Percentiles rank a stretch among this genome's conserved stretches.
phyloP scores from a whole-genome alignment of 2,888 invertebrate species.

The Urechis unicinctus region DNA sequence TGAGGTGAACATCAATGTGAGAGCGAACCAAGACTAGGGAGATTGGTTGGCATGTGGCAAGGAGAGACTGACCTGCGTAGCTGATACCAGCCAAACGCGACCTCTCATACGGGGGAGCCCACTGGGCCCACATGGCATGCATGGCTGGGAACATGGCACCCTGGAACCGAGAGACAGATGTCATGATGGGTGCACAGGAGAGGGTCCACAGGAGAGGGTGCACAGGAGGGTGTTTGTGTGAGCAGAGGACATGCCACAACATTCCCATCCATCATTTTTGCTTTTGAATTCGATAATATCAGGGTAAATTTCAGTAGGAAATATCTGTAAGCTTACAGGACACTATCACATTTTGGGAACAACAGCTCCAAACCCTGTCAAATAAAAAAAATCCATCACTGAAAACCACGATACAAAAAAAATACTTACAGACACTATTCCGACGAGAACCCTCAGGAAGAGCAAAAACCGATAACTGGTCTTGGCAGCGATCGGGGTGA shows the following conservation, averaged over 20 bases:
- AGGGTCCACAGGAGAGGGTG: too few species aligned
- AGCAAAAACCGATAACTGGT: constrained; percentile 24
- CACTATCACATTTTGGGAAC: too few species aligned
- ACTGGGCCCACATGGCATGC: constrained; percentile 82
- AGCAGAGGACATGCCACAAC: too few species aligned
- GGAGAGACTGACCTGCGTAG: constrained; percentile 23
- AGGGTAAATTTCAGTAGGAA: too few species aligned
- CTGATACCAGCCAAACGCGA: constrained; percentile 22
- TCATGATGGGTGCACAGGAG: too few species aligned
- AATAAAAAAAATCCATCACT: too few species aligned
- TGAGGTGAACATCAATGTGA: neutral
- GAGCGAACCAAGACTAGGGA: neutral
- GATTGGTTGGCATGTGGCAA: neutral
- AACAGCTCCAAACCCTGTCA: too few species aligned
- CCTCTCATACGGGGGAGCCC: constrained; percentile 79
- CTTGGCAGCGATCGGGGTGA: constrained; percentile 28
- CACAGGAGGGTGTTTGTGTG: too few species aligned
- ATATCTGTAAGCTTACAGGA: too few species aligned
- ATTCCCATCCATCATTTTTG: too few species aligned
- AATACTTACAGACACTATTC: constrained; percentile 29
- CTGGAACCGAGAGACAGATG: constrained; percentile 12
- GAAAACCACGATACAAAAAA: too few species aligned
- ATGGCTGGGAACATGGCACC: constrained; percentile 81
- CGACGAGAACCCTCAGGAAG: constrained; percentile 24
- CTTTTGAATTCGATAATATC: too few species aligned